Base-by-base conservation (phyloP, 2,797 vertebrate genomes). In the Sandelia bainsii region DNA sequence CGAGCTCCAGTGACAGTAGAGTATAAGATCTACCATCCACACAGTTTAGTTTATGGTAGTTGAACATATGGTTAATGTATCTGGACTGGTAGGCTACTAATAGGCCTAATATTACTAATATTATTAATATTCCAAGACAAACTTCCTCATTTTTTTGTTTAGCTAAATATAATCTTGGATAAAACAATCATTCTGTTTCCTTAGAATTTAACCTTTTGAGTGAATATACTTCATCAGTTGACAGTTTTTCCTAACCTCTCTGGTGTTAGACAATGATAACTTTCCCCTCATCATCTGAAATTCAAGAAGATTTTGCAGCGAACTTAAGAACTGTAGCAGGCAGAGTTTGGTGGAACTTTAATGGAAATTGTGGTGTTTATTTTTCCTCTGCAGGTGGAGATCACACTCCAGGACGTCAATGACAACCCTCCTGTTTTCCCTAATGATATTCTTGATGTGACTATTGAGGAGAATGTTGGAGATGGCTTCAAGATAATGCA, bases 361-460 rank as follows among this genome's bases (percentile, higher is more conserved):
- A 92, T 69, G 74, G 83, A 86, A 88, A 87, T 69, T 72, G 51
- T 82, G 76, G 70, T 86, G 69, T 86, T 84, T 56, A 70, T 87
- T 58, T 85, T 92, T 62, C 78, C 84, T 82, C 63, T 69, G 49
- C 90, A 99, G 98, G 98, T 99, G 82, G 98, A 99, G 94, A 97
- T 99, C 94, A 98, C 97, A 0, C 96, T 99, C 75, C 97, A 99
- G 86, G 98, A 99, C 81, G 94, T 99, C 88, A 99, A 99, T 22
- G 98, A 99, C 95, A 99, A 99, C 88, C 96, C 98, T 0, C 98
- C 98, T 3, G 87, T 99, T 34, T 99, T 99, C 92, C 97, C 97
- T 64, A 97, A 96, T 7, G 97, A 99, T 74, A 95, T 94, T 71
- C 95, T 99, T 4, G 98, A 99, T 63, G 94, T 99, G 82, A 96